phyloP scores from a whole-genome alignment of 2,888 invertebrate genomes.

The Conus canariensis region DNA sequence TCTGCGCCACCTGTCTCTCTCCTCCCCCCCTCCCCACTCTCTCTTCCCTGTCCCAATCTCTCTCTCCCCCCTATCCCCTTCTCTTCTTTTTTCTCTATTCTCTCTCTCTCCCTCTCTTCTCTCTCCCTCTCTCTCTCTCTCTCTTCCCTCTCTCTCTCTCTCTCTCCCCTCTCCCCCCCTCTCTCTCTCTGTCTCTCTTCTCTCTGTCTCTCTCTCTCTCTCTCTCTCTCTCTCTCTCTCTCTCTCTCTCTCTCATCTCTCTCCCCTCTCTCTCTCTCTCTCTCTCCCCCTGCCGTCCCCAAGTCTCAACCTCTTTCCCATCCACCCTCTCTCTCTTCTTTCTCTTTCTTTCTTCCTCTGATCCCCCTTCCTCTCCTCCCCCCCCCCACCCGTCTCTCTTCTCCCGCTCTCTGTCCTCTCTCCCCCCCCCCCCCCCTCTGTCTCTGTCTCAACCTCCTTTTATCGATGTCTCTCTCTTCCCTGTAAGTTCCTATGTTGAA shows the following conservation, averaged over 20 bases:
- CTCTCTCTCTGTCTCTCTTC: not conserved
- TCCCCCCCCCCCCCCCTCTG: not conserved
- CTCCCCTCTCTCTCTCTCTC: too few relatives aligned
- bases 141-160: too few relatives aligned
- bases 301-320: too few relatives aligned
- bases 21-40: not conserved
- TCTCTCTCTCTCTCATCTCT: too few relatives aligned
- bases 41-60: not conserved
- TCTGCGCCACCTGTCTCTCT: too few relatives aligned
- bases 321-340: not conserved
- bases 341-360: not conserved
- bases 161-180: not conserved
- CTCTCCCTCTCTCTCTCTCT: too few relatives aligned
- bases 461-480: too few relatives aligned
- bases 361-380: not conserved
- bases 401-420: not conserved
- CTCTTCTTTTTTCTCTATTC: not conserved
- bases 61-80: not conserved
- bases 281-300: not conserved
- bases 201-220: not conserved
- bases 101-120: not conserved
- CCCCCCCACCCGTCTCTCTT: not conserved
- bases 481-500: too few relatives aligned
- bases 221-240: not conserved
- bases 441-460: not conserved